Evolutionary conservation across 2,797 vertebrate genomes (phyloP).

Genomic region (Austrolebias charrua): DNA sequence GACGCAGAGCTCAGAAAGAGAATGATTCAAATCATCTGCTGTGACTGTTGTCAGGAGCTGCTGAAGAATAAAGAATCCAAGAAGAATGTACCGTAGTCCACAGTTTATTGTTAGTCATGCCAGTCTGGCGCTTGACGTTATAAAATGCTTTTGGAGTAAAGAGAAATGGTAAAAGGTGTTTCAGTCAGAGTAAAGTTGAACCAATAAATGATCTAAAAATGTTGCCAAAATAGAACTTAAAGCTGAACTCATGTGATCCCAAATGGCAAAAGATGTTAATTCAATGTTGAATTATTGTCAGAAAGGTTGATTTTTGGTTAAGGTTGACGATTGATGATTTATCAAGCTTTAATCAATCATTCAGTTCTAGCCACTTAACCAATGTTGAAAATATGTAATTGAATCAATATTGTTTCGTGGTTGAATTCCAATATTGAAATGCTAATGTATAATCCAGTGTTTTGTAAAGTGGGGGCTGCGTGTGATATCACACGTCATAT

Average conservation of each 20-base stretch:
- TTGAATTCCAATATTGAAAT: too few relatives aligned
- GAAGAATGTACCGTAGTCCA: conserved; percentile 2
- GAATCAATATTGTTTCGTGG: too few relatives aligned
- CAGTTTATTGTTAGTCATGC: background rate
- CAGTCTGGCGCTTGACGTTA: background rate
- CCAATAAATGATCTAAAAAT: background rate
- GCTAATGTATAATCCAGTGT: too few relatives aligned
- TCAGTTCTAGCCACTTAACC: too few relatives aligned
- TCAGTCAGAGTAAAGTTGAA: conserved; percentile 4
- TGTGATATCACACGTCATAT: background rate
- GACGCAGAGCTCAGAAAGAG: background rate
- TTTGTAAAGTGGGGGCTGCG: too few relatives aligned
- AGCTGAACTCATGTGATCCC: background rate
- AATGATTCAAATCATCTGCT: background rate
- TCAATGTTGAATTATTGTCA: too few relatives aligned
- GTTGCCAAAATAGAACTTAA: background rate
- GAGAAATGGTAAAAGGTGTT: background rate
- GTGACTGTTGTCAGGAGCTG: background rate
- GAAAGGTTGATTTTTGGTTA: too few relatives aligned
- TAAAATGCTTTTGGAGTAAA: background rate
- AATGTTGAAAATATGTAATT: too few relatives aligned
- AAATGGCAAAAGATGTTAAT: too few relatives aligned
- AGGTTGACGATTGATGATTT: too few relatives aligned
- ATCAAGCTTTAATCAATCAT: too few relatives aligned
- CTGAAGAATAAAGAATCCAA: background rate